Evolutionary conservation across 2,888 invertebrate species (phyloP), one percentile per base, ranked within the genome.

Genomic region (Scelioninae gen. 1): DNA sequence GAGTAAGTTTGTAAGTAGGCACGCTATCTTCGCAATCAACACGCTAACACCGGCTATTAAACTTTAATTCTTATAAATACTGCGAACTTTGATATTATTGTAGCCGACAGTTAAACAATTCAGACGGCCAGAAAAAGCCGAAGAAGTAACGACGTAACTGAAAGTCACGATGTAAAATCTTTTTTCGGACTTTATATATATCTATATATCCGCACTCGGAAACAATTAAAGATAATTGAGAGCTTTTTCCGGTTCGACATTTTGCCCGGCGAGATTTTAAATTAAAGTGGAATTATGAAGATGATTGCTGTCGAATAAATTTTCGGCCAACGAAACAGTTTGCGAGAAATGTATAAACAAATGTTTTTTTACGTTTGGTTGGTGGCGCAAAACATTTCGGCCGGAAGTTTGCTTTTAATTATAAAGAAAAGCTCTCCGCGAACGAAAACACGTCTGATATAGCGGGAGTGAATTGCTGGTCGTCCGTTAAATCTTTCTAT

Each of bases 401-500:
- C 10, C 38, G 32, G 11, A 32, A 76, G 83, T 83, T 83, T 79
- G 79, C 76, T 83, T 83, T 83, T 83, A 83, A 83, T 83, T 83
- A 83, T 72, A 75, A 79, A 53, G 69, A 80, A 83, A 72, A 60
- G 32, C 83, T 75, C 49, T 53, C 11, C 55, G 62, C 68, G 51
- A 79, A 76, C 66, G 76, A 80, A 83, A 83, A 83, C 83, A 80
- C 55, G 66, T 80, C 74, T 76, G 79, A 83, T 81, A 81, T 76
- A 80, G 72, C 51, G 23, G 9, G 40, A 65, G 63, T 74, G 77
- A 83, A 80, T 80, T 83, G 80, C 80, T 68, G 80, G 56, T 83
- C 72, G 83, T 80, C 72, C 83, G 80, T 80, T 83, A 77, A 83
- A 83, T 83, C 83, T 80, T 83, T 65, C 83, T 60, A 83, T 80